Evolutionary conservation across 1,140 invertebrate genomes (phyloP).

Genomic region (Halotydeus destructor): DNA sequence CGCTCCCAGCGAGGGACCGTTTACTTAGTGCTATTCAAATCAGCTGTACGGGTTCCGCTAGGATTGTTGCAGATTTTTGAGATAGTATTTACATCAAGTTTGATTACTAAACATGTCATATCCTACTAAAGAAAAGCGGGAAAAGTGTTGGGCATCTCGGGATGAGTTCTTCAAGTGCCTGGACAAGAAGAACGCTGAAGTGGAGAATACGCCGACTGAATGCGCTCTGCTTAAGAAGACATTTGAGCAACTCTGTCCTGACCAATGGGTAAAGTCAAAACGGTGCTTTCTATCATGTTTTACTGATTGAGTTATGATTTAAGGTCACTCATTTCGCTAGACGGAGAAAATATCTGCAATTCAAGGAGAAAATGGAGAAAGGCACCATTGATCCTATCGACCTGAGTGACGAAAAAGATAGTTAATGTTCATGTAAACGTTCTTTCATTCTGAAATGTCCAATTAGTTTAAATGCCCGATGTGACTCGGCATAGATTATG

Average conservation of each 20-base stretch:
- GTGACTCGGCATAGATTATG: no score
- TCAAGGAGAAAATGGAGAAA: constrained; percentile 64
- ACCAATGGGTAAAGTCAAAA: constrained; percentile 45
- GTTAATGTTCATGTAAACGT: not conserved
- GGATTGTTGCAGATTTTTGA: no score
- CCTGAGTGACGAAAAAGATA: constrained; percentile 9
- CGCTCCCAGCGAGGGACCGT: no score
- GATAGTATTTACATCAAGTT: not conserved
- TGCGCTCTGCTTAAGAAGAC: constrained; percentile 48
- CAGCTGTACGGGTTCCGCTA: no score
- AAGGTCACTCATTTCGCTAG: constrained; percentile 80
- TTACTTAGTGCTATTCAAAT: no score
- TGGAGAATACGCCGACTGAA: constrained; percentile 30
- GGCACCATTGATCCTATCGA: constrained; percentile 51
- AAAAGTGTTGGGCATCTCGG: constrained; percentile 56
- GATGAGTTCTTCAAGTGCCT: constrained; percentile 78
- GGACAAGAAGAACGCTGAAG: constrained; percentile 31
- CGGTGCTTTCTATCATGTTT: not conserved
- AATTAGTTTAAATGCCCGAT: no score
- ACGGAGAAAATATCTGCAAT: constrained; percentile 62
- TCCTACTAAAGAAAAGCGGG: constrained; percentile 52
- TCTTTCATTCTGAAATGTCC: no score
- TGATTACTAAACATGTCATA: constrained; percentile 26
- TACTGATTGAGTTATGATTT: not conserved
- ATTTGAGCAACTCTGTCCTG: constrained; percentile 61